Percentiles rank a stretch among this genome's conserved stretches.
Evolutionary conservation across 2,113 vertebrate genomes (phyloP).

Genomic region (Silurus meridionalis): DNA sequence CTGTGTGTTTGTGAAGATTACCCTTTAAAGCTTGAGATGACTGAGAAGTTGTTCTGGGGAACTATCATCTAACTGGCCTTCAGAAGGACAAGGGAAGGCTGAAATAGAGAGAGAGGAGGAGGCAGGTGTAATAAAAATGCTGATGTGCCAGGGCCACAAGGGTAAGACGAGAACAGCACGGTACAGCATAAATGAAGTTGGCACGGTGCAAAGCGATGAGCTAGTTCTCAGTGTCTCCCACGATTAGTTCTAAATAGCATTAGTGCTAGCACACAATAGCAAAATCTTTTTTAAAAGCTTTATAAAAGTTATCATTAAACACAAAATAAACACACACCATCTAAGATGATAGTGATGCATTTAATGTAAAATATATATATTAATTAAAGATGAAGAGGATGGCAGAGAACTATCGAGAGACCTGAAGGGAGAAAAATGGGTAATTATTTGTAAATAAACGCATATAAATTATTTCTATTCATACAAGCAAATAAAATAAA

Average conservation of each 20-base stretch:
- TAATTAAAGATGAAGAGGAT: neutral
- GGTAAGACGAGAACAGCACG: constrained; percentile 51
- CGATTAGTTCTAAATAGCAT: constrained; percentile 28
- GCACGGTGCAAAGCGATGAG: constrained; percentile 31
- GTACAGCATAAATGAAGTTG: constrained; percentile 53
- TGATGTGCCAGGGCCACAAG: constrained; percentile 42
- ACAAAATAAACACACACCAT: neutral
- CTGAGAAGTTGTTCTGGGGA: constrained; percentile 4
- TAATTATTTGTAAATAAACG: constrained; percentile 11
- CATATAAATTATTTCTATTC: constrained; percentile 5
- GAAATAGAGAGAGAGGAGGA: constrained; percentile 13
- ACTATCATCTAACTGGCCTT: constrained; percentile 29
- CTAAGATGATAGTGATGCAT: neutral
- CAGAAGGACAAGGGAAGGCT: constrained; percentile 44
- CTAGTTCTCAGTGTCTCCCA: constrained; percentile 32
- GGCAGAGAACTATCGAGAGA: neutral
- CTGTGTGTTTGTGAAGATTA: constrained; percentile 34
- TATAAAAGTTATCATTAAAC: neutral
- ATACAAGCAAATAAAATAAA: constrained; percentile 34
- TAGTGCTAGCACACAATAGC: neutral
- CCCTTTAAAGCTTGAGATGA: constrained; percentile 35
- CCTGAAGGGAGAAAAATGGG: neutral
- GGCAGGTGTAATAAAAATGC: constrained; percentile 42
- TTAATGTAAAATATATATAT: neutral
- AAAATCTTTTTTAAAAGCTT: neutral